phyloP scores from a whole-genome alignment of 35 echinoderm and acorn worm genomes.

The Eucidaris tribuloides region DNA sequence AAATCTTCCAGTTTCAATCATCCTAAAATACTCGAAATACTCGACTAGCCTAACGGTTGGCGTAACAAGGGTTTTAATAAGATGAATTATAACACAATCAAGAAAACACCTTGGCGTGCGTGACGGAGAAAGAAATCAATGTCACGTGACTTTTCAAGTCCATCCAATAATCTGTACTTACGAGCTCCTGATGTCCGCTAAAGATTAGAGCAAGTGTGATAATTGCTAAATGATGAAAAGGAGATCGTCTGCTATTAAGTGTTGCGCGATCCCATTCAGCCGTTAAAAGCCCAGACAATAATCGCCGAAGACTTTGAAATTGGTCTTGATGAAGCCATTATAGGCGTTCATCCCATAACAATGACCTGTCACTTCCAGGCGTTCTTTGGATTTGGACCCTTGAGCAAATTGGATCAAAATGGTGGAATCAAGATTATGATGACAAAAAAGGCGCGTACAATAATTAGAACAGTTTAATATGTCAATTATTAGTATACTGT shows the following conservation, averaged over 20 bases:
- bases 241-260: not conserved
- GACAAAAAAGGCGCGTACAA: no score
- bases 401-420: no score
- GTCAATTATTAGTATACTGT: no score
- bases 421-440: no score
- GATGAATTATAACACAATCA: not conserved
- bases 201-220: conserved; percentile 12
- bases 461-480: no score
- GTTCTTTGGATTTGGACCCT: no score
- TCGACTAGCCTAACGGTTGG: not conserved
- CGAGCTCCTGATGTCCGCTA: not conserved
- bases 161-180: not conserved
- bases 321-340: not conserved
- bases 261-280: not conserved
- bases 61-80: not conserved
- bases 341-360: not conserved
- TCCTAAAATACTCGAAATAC: not conserved
- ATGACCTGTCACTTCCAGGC: not conserved
- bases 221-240: conserved; percentile 14
- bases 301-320: not conserved
- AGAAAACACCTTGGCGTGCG: not conserved
- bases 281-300: not conserved
- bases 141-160: not conserved
- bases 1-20: no score
- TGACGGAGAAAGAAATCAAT: not conserved